Evolutionary conservation across 2,113 vertebrate genomes (phyloP).

Genomic region (Fregata magnificens): DNA sequence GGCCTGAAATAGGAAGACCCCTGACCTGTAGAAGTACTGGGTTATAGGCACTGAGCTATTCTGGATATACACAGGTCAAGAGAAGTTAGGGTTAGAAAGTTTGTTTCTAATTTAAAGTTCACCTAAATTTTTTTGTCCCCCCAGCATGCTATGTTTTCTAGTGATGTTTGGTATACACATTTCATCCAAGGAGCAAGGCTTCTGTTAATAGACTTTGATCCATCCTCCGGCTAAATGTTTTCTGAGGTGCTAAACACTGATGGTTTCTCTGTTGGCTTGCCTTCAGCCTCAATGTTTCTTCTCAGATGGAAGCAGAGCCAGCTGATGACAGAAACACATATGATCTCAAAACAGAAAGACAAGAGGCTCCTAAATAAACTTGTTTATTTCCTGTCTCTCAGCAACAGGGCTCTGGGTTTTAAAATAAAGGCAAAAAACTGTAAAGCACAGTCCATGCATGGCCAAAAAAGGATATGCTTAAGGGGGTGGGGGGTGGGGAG

Average conservation of each 20-base stretch:
- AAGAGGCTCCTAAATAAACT: conserved; percentile 29
- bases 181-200: neutral
- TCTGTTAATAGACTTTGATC: neutral
- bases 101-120: neutral
- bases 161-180: neutral
- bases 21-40: neutral
- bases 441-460: neutral
- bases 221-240: neutral
- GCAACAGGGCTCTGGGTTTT: conserved; percentile 26
- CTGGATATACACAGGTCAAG: neutral
- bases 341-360: neutral
- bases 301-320: neutral
- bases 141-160: neutral
- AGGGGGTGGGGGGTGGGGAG: neutral
- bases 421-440: conserved; percentile 16
- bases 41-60: neutral
- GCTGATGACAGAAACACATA: neutral
- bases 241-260: neutral
- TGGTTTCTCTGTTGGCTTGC: neutral
- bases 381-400: conserved; percentile 32
- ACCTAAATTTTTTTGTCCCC: neutral
- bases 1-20: neutral
- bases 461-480: neutral
- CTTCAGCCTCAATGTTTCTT: neutral
- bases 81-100: neutral